Percentiles rank a stretch among this genome's conserved stretches.
Conservation (phyloP, 2,113 vertebrate genomes). For the Anhinga rufa region DNA sequence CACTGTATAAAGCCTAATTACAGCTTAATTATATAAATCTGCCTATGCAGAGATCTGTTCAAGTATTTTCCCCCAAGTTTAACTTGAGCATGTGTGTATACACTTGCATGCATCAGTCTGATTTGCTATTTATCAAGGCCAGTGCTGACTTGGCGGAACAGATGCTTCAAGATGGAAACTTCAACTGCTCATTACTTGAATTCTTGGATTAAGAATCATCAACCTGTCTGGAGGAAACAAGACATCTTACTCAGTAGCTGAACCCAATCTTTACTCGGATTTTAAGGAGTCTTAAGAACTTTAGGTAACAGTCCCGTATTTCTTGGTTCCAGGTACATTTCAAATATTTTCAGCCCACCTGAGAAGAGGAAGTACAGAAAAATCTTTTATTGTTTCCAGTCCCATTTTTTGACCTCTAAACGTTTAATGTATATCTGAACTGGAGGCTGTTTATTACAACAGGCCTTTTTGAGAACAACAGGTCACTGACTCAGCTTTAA, state of each 20-base stretch:
- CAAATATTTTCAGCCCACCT: not conserved
- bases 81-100: conserved; percentile 30
- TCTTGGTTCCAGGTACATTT: not conserved
- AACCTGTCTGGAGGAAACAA: conserved; percentile 53
- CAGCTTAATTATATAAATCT: conserved; percentile 59
- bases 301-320: not conserved
- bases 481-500: conserved; percentile 43
- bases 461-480: conserved; percentile 9
- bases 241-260: conserved; percentile 31
- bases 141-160: conserved; percentile 61
- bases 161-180: conserved; percentile 62
- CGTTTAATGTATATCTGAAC: not conserved
- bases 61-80: conserved; percentile 51
- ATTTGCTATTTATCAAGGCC: conserved; percentile 65
- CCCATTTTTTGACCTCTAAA: not conserved
- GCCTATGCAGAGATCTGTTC: conserved; percentile 34
- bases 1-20: conserved; percentile 40
- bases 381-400: not conserved
- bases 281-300: not conserved
- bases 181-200: conserved; percentile 59
- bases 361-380: not conserved
- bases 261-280: not conserved
- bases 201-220: conserved; percentile 61
- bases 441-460: not conserved
- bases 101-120: conserved; percentile 54